phyloP scores from a whole-genome alignment of 1,140 invertebrate species.

The Drosophila pallidifrons region DNA sequence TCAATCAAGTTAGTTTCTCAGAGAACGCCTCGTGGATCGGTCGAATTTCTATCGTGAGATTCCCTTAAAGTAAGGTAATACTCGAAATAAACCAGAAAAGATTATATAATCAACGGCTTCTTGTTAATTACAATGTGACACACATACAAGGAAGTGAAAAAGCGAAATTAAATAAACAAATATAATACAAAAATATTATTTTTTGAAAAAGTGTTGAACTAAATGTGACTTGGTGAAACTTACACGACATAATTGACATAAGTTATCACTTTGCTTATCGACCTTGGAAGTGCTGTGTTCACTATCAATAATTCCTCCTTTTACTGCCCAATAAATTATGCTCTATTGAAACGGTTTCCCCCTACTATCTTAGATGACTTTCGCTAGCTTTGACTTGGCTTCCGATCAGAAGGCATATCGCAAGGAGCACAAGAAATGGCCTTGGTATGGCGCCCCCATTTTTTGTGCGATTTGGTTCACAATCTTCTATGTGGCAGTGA shows the following conservation, averaged over 20 bases:
- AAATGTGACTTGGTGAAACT: no score
- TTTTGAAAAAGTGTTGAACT: not conserved
- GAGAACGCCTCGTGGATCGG: conserved; percentile 5
- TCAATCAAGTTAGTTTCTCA: conserved; percentile 10
- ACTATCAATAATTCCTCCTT: no score
- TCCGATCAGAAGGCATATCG: conserved; percentile 27
- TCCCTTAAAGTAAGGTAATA: not conserved
- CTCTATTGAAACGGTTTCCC: no score
- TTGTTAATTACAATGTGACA: not conserved
- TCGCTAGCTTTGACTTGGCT: conserved; percentile 52
- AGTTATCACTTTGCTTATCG: no score
- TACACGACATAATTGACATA: no score
- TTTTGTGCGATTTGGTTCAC: conserved; percentile 69
- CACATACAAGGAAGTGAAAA: not conserved
- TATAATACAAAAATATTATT: not conserved
- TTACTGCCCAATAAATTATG: no score
- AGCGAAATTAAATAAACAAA: no score
- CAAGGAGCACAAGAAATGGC: conserved; percentile 52
- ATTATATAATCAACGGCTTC: conserved; percentile 6
- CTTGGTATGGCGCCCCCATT: conserved; percentile 76
- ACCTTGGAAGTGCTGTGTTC: no score
- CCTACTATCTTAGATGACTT: conserved; percentile 54
- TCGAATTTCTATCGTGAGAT: conserved; percentile 1
- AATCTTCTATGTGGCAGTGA: conserved; percentile 69
- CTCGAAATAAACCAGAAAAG: not conserved